Conservation (phyloP, 2,797 vertebrate species). For the Hipposideros larvatus region DNA sequence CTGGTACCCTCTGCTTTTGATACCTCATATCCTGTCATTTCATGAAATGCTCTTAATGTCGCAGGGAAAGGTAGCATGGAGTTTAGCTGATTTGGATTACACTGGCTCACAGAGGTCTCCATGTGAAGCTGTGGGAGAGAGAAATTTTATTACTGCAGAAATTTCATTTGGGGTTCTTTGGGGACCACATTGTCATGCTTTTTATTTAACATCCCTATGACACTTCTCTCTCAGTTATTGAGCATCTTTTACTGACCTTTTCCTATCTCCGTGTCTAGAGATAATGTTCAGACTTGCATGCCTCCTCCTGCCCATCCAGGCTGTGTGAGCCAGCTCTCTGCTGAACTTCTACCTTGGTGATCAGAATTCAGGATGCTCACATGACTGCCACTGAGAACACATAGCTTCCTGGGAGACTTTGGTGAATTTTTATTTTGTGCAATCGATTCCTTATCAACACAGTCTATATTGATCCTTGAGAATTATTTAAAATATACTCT, state of each 20-base stretch:
- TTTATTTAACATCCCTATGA: background rate
- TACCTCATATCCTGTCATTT: background rate
- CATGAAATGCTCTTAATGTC: background rate
- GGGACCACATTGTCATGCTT: background rate
- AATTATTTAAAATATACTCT: background rate
- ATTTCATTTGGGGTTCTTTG: background rate
- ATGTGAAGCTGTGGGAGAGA: background rate
- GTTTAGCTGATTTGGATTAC: background rate
- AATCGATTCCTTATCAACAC: background rate
- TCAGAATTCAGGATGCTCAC: background rate
- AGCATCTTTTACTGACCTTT: background rate
- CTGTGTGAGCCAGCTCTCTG: background rate
- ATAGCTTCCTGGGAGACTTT: background rate
- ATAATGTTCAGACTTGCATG: background rate
- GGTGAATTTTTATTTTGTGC: background rate
- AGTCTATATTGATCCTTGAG: background rate
- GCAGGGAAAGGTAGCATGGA: background rate
- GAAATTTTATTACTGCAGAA: background rate
- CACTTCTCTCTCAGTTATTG: background rate
- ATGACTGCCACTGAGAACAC: background rate
- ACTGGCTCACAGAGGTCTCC: background rate
- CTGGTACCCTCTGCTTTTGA: background rate
- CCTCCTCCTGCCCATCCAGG: background rate
- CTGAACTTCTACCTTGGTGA: background rate
- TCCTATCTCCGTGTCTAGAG: background rate